A percentile compares a stretch with the other conserved stretches of the same genome.
Evolutionary conservation across 2,888 invertebrate species (phyloP).

Genomic region (Terebella lapidaria): DNA sequence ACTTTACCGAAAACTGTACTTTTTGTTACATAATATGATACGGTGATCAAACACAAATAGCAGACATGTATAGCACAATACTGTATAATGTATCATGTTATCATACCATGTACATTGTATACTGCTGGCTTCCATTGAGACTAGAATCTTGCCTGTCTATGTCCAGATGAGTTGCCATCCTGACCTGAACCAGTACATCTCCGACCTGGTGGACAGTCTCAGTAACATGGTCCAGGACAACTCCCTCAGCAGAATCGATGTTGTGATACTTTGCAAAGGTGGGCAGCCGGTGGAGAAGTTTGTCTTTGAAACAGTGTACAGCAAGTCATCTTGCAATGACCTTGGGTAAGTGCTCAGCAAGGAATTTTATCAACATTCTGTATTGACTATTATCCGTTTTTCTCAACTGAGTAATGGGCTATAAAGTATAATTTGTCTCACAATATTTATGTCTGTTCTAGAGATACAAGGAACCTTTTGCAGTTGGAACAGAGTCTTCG

Average conservation of each 20-base stretch:
- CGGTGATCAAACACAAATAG: too few species aligned
- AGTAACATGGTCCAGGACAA: slow-evolving; percentile 29
- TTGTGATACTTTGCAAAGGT: slow-evolving; percentile 31
- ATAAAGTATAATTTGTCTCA: too few species aligned
- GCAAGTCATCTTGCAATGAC: background rate
- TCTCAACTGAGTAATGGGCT: too few species aligned
- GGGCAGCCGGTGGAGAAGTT: slow-evolving; percentile 35
- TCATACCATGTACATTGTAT: too few species aligned
- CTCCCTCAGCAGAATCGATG: slow-evolving; percentile 30
- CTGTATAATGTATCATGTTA: too few species aligned
- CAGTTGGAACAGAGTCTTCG: background rate
- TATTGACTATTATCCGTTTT: too few species aligned
- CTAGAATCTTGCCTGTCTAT: too few species aligned
- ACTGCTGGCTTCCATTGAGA: too few species aligned
- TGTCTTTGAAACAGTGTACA: slow-evolving; percentile 34
- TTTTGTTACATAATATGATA: too few species aligned
- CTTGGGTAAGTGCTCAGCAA: background rate
- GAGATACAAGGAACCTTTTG: background rate
- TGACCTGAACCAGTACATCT: background rate
- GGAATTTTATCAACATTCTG: too few species aligned
- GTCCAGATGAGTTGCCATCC: background rate
- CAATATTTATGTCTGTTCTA: background rate
- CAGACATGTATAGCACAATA: too few species aligned
- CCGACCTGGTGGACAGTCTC: slow-evolving; percentile 29
- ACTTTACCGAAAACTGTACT: too few species aligned